These are phyloP conservation scores for Zingel zingel DNA, from an alignment of 2,113 vertebrate species.

Conservation along the genomic window DNA sequence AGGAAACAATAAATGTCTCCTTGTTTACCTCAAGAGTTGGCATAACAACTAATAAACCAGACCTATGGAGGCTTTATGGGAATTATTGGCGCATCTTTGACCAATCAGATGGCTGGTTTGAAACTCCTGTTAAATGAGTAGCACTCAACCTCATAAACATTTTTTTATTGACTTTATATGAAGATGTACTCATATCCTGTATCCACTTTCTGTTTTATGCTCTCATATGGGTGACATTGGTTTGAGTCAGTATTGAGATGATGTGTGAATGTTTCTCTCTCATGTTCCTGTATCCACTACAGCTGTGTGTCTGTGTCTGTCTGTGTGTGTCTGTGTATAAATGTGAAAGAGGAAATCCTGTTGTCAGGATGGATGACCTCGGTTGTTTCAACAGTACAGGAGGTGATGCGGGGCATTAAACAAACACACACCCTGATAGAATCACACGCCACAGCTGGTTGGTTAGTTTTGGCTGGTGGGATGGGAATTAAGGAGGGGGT, in stretches of 20 bases:
- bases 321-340: conserved; percentile 5
- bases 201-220: neutral
- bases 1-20: conserved; percentile 5
- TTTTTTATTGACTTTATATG: neutral
- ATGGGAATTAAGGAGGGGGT: neutral
- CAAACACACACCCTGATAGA: conserved; percentile 33
- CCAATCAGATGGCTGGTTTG: neutral
- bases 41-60: conserved; percentile 30
- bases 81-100: neutral
- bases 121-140: neutral
- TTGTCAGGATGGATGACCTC: conserved; percentile 33
- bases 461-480: conserved; percentile 29
- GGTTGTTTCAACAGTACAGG: conserved; percentile 45
- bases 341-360: conserved; percentile 39
- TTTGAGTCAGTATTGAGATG: neutral
- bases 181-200: neutral
- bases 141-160: neutral
- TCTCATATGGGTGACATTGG: neutral
- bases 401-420: conserved; percentile 26
- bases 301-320: neutral
- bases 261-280: neutral
- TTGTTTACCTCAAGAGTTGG: conserved; percentile 15
- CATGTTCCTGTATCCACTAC: neutral
- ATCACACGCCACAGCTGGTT: conserved; percentile 32
- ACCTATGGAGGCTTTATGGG: neutral